A percentile compares a stretch with the other conserved stretches of the same genome.
Conservation (phyloP, 2,888 invertebrate genomes). For the Escarpia spicata region DNA sequence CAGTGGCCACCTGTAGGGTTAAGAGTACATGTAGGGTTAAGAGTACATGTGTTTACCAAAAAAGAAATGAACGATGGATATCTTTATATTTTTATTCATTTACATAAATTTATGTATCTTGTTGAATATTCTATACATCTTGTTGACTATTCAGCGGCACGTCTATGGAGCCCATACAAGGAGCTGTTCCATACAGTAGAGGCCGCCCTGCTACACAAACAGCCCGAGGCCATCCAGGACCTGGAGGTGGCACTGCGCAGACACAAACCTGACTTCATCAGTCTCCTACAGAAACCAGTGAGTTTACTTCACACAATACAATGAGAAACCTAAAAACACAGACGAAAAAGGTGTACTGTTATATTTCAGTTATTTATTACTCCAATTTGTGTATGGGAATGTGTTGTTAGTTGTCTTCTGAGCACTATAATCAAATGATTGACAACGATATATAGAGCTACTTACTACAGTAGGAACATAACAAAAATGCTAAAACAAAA, state of each 20-base stretch:
- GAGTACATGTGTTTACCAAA: too few species aligned
- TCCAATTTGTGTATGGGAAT: too few species aligned
- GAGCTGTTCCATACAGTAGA: slow-evolving; percentile 62
- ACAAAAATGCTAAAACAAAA: too few species aligned
- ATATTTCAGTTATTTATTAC: too few species aligned
- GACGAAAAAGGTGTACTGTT: too few species aligned
- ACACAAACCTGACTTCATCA: slow-evolving; percentile 87
- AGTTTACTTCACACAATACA: slow-evolving; percentile 14
- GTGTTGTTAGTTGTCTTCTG: too few species aligned
- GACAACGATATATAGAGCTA: not conserved
- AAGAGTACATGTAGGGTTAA: too few species aligned
- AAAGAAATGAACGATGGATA: too few species aligned
- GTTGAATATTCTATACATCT: not conserved
- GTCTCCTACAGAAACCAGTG: slow-evolving; percentile 87
- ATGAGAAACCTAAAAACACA: too few species aligned
- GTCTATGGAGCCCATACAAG: slow-evolving; percentile 65
- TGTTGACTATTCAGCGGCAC: slow-evolving; percentile 48
- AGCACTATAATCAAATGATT: not conserved
- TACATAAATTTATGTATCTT: too few species aligned
- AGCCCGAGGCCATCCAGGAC: slow-evolving; percentile 62
- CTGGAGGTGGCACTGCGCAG: slow-evolving; percentile 81
- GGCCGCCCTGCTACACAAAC: slow-evolving; percentile 58
- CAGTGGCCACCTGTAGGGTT: too few species aligned
- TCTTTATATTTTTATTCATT: too few species aligned
- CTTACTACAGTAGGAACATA: not conserved